Conservation (phyloP, 2,888 invertebrate genomes). For the Buathra laborator region DNA sequence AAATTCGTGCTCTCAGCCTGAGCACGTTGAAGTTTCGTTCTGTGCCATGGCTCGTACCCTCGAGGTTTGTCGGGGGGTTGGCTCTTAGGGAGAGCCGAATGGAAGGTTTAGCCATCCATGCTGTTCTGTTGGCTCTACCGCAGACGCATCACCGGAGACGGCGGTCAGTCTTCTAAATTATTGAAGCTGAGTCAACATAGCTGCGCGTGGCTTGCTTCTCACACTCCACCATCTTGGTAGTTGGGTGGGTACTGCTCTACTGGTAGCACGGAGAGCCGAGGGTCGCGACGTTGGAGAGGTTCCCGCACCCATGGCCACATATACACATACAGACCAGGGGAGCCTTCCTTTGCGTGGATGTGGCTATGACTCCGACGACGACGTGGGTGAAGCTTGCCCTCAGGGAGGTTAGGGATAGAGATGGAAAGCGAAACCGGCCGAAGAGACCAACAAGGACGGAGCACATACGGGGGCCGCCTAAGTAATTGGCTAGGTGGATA, state of each 20-base stretch:
- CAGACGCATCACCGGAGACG: conserved; percentile 68
- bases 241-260: background rate
- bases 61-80: background rate
- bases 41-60: background rate
- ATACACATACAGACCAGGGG: conserved; percentile 40
- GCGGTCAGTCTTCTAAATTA: conserved; percentile 73
- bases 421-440: conserved; percentile 22
- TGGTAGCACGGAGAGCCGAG: conserved; percentile 1
- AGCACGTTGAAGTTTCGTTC: conserved; percentile 10
- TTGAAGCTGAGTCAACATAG: conserved; percentile 72
- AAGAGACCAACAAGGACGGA: conserved; percentile 20
- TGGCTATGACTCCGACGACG: conserved; percentile 29
- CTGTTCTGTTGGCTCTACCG: conserved; percentile 41
- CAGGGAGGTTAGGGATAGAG: conserved; percentile 37
- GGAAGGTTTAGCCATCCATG: conserved; percentile 40
- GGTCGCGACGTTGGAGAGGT: conserved; percentile 46
- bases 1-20: conserved; percentile 15
- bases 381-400: conserved; percentile 38
- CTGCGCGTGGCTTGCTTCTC: conserved; percentile 57
- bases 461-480: conserved; percentile 65
- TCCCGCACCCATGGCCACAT: conserved; percentile 28
- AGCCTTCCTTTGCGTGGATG: conserved; percentile 35
- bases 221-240: conserved; percentile 10
- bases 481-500: conserved; percentile 71
- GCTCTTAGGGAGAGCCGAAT: conserved; percentile 17